phyloP scores from a whole-genome alignment of 2,797 vertebrate species.

The Lophura swinhoii region DNA sequence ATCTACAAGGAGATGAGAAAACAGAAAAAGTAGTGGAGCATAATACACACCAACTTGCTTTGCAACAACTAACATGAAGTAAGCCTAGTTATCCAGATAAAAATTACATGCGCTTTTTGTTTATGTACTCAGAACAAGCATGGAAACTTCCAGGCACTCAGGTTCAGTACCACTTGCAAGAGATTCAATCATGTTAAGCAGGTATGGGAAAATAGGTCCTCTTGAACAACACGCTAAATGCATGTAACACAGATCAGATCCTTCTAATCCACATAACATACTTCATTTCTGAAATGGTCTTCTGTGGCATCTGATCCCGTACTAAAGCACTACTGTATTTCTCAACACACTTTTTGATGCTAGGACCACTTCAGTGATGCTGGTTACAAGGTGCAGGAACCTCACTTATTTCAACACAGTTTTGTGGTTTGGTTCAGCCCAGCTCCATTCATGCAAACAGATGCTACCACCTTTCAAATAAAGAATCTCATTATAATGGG shows the following conservation, averaged over 20 bases:
- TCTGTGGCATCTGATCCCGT: neutral
- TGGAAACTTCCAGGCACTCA: neutral
- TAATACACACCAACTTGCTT: neutral
- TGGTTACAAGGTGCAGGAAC: neutral
- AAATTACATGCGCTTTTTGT: neutral
- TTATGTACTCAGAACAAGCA: neutral
- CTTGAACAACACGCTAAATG: neutral
- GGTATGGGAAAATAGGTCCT: neutral
- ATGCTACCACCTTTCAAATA: neutral
- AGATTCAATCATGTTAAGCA: neutral
- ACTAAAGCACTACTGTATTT: neutral
- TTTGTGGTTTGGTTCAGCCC: neutral
- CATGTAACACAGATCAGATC: neutral
- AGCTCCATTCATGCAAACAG: neutral
- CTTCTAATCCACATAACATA: neutral
- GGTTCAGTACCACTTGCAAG: neutral
- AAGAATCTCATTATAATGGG: neutral
- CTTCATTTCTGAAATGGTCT: neutral
- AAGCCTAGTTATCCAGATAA: neutral
- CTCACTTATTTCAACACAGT: neutral
- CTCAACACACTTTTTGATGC: neutral
- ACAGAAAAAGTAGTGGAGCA: neutral
- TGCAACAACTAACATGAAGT: neutral
- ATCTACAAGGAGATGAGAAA: conserved; percentile 79
- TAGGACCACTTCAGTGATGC: neutral